Conservation (phyloP, 2,888 invertebrate genomes). For the Crocallis elinguaria region DNA sequence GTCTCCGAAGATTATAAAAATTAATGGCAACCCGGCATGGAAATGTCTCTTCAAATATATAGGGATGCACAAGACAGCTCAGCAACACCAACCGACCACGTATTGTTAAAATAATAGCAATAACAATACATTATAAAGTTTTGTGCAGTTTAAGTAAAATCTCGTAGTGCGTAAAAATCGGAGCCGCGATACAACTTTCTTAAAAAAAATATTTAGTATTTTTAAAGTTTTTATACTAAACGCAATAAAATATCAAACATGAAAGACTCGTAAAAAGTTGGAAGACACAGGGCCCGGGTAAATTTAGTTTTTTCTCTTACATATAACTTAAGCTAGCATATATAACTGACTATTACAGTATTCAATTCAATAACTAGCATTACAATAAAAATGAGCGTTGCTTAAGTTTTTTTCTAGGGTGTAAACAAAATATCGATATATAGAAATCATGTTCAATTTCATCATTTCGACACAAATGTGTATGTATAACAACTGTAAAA, state of each 20-base stretch:
- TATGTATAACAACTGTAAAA: too few relatives aligned
- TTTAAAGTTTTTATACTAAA: background rate
- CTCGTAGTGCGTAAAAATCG: too few relatives aligned
- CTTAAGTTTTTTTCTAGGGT: background rate
- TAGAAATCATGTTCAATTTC: background rate
- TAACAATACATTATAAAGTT: too few relatives aligned
- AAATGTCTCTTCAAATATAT: too few relatives aligned
- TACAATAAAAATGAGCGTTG: slow-evolving; percentile 1
- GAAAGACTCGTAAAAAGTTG: slow-evolving; percentile 14
- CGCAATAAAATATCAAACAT: slow-evolving; percentile 2
- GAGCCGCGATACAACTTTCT: background rate
- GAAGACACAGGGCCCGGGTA: slow-evolving; percentile 11
- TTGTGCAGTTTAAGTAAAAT: too few relatives aligned
- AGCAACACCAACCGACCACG: too few relatives aligned
- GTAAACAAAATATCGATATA: background rate
- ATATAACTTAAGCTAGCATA: slow-evolving; percentile 1
- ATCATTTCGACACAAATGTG: too few relatives aligned
- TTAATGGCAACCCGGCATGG: too few relatives aligned
- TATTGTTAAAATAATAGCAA: too few relatives aligned
- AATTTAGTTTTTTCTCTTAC: background rate
- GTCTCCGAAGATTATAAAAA: too few relatives aligned
- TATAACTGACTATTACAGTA: background rate
- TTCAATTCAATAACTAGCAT: background rate
- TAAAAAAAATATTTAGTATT: background rate
- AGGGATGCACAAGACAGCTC: too few relatives aligned